These are phyloP conservation scores for Siniperca obscura DNA, from an alignment of 2,797 vertebrate genomes.

Conservation along the genomic window DNA sequence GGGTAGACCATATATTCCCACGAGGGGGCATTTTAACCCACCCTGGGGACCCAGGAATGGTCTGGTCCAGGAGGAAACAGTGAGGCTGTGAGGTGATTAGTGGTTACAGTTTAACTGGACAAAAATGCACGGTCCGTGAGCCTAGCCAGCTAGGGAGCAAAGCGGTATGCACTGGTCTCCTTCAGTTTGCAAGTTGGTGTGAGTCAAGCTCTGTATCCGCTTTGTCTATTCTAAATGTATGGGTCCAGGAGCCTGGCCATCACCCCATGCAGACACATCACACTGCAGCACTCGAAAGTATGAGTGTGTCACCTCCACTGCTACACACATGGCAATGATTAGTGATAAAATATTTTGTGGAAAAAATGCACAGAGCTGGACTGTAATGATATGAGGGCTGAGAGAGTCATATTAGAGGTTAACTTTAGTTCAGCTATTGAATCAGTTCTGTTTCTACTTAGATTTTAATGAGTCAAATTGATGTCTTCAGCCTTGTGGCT, in stretches of 20 bases:
- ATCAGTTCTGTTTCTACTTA: constrained; percentile 22
- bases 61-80: constrained; percentile 82
- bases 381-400: constrained; percentile 21
- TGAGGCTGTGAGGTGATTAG: constrained; percentile 84
- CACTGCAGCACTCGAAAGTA: constrained; percentile 27
- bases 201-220: constrained; percentile 72
- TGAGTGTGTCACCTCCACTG: constrained; percentile 60
- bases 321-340: constrained; percentile 65
- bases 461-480: constrained; percentile 26
- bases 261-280: constrained; percentile 48
- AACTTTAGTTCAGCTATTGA: constrained; percentile 34
- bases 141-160: constrained; percentile 70
- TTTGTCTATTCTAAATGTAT: constrained; percentile 57
- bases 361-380: constrained; percentile 10
- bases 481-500: not conserved
- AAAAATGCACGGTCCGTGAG: constrained; percentile 84
- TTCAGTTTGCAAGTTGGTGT: constrained; percentile 58
- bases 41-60: constrained; percentile 73
- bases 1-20: constrained; percentile 32
- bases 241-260: constrained; percentile 44
- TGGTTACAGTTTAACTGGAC: constrained; percentile 88
- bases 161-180: constrained; percentile 70
- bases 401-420: constrained; percentile 33
- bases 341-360: constrained; percentile 46
- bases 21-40: constrained; percentile 58